A percentile compares a stretch with the other conserved stretches of the same genome.
Evolutionary conservation across 2,797 vertebrate species (phyloP).

Genomic region (Clarias pachynema): DNA sequence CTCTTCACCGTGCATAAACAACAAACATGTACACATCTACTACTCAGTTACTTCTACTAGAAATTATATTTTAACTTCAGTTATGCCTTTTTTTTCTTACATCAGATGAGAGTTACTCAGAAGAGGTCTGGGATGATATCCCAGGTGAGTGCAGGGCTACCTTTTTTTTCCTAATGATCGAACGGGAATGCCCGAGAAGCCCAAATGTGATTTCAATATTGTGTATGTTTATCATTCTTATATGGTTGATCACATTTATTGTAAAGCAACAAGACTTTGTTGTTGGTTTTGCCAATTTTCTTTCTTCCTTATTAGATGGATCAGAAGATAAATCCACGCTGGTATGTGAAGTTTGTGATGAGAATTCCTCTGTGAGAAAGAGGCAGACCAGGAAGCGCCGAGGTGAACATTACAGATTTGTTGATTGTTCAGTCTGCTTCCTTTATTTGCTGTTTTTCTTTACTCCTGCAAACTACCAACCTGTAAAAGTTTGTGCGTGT

Average conservation of each 20-base stretch:
- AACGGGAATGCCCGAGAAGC: neutral
- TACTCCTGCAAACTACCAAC: neutral
- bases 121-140: neutral
- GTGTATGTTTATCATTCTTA: too few species aligned
- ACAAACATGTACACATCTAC: too few species aligned
- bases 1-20: neutral
- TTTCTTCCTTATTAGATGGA: constrained; percentile 12
- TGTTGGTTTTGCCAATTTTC: neutral
- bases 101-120: neutral
- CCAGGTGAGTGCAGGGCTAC: neutral
- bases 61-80: neutral
- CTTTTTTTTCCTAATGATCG: neutral
- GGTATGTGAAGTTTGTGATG: neutral
- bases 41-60: neutral
- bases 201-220: neutral
- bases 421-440: neutral
- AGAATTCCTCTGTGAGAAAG: neutral
- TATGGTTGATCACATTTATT: too few species aligned
- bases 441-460: too few species aligned
- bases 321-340: neutral
- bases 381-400: neutral
- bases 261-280: neutral
- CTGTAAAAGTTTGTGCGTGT: neutral
- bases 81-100: neutral
- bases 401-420: neutral